These are phyloP conservation scores for Branchinecta lindahli DNA, from an alignment of 1,140 invertebrate species.

Conservation along the genomic window DNA sequence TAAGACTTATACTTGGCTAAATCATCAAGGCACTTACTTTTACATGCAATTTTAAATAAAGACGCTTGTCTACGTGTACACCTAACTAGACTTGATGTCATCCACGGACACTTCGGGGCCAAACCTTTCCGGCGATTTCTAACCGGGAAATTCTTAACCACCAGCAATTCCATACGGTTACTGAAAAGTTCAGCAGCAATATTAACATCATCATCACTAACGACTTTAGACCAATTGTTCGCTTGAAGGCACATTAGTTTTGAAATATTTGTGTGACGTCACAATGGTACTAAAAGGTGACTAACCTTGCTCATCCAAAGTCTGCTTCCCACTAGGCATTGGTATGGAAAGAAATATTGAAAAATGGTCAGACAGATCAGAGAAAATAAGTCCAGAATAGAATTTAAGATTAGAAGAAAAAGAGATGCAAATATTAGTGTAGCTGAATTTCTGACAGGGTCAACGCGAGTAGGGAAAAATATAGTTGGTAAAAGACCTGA, in stretches of 20 bases:
- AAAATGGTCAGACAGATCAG: conserved; percentile 3
- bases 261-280: background rate
- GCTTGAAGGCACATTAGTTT: background rate
- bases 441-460: conserved; percentile 4
- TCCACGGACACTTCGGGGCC: background rate
- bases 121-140: background rate
- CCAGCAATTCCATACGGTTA: background rate
- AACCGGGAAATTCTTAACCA: background rate
- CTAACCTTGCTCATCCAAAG: background rate
- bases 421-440: background rate
- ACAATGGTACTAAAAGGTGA: background rate
- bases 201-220: background rate
- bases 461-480: background rate
- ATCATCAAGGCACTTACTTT: background rate
- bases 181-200: background rate
- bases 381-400: background rate
- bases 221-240: background rate
- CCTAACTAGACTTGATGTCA: background rate
- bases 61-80: background rate
- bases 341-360: background rate
- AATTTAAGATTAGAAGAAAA: conserved; percentile 1
- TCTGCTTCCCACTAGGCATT: background rate
- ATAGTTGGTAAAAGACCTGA: background rate
- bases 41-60: conserved; percentile 4
- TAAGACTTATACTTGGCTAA: conserved; percentile 4